Conservation (phyloP, 2,888 invertebrate genomes). For the Cosmopolites sordidus region DNA sequence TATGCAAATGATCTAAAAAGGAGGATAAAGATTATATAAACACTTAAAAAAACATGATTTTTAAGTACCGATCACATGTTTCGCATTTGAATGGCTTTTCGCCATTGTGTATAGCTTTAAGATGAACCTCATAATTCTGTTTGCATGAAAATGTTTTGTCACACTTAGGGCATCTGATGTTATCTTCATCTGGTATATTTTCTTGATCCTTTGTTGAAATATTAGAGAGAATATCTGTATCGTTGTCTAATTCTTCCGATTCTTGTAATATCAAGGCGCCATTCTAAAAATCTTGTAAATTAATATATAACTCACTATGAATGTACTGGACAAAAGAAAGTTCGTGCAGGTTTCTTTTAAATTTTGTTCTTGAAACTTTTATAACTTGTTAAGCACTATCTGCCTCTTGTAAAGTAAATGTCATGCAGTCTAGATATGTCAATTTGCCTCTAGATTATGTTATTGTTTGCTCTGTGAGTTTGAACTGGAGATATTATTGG, state of each 20-base stretch:
- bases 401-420: too few relatives aligned
- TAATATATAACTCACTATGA: too few relatives aligned
- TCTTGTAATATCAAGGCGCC: conserved; percentile 7
- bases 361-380: too few relatives aligned
- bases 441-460: too few relatives aligned
- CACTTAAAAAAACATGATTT: neutral
- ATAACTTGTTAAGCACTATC: too few relatives aligned
- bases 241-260: neutral
- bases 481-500: too few relatives aligned
- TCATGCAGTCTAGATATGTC: too few relatives aligned
- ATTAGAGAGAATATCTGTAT: neutral
- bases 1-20: conserved; percentile 52
- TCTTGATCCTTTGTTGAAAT: neutral
- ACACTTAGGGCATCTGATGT: conserved; percentile 53
- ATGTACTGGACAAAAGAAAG: too few relatives aligned
- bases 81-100: conserved; percentile 56
- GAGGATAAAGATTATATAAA: neutral
- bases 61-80: conserved; percentile 56
- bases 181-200: conserved; percentile 2
- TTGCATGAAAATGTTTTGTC: conserved; percentile 58
- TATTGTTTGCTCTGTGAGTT: too few relatives aligned
- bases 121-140: conserved; percentile 58
- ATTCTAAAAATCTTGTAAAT: conserved; percentile 2
- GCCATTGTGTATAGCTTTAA: conserved; percentile 57
- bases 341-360: too few relatives aligned